Evolutionary conservation across 2,888 invertebrate genomes (phyloP).

Genomic region (Sussaba pulchella): DNA sequence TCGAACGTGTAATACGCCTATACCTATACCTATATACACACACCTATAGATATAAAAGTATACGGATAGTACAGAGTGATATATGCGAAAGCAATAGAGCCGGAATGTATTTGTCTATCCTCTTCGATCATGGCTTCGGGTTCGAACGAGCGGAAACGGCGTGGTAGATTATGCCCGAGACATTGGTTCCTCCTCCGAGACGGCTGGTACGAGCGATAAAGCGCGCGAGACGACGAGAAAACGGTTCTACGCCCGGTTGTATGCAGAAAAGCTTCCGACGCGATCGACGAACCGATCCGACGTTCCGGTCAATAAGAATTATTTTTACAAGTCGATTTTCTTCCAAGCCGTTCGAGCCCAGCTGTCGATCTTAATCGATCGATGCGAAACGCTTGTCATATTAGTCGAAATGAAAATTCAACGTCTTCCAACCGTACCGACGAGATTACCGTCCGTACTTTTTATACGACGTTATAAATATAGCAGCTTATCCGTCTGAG

Average conservation of each 20-base stretch:
- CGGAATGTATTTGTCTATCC: slow-evolving; percentile 61
- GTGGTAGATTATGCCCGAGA: slow-evolving; percentile 62
- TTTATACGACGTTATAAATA: slow-evolving; percentile 18
- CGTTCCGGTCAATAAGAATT: slow-evolving; percentile 18
- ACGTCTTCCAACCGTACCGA: background rate
- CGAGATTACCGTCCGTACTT: background rate
- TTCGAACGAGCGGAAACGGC: slow-evolving; percentile 56
- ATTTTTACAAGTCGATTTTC: slow-evolving; percentile 46
- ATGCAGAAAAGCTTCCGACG: slow-evolving; percentile 32
- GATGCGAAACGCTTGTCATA: slow-evolving; percentile 13
- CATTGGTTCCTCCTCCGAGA: slow-evolving; percentile 51
- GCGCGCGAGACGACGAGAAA: slow-evolving; percentile 53
- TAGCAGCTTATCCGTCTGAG: slow-evolving; percentile 14
- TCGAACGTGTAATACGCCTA: no score
- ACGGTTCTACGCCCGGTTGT: slow-evolving; percentile 35
- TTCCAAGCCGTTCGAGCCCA: background rate
- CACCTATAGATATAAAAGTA: background rate
- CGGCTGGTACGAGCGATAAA: slow-evolving; percentile 65
- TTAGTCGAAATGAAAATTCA: background rate
- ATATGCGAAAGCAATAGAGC: slow-evolving; percentile 28
- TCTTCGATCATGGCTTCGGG: slow-evolving; percentile 62
- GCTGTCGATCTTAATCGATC: slow-evolving; percentile 39
- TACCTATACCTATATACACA: no score
- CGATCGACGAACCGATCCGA: slow-evolving; percentile 30
- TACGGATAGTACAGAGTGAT: background rate